Evolutionary conservation across 2,113 vertebrate genomes (phyloP), one percentile per base, ranked within the genome.

Genomic region (Lagopus muta): DNA sequence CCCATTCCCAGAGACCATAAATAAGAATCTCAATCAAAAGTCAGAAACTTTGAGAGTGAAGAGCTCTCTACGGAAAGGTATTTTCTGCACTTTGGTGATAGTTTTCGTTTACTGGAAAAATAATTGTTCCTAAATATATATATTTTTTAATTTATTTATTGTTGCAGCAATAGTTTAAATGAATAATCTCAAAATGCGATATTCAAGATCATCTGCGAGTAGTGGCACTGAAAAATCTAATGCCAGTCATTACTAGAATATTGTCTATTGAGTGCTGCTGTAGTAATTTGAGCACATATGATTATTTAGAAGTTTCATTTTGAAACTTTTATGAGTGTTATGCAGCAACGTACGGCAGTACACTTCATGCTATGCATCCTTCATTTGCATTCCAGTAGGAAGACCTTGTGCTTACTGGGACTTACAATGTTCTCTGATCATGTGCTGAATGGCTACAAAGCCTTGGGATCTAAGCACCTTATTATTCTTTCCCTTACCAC

Each of bases 291-390:
- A 64, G 11, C 8, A 30, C 38, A 89, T 4, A 42, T 32, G 9
- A 9, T 62, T 40, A 21, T 78, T 89, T 71, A 50, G 60, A 86
- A 89, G 16, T 3, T 5, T 60, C 32, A 61, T 32, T 94, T 86
- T 72, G 43, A 47, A 14, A 14, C 21, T 74, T 69, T 13, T 21
- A 28, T 18, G 54, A 71, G 38, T 20, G 21, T 43, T 48, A 48
- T 7, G 8, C 6, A 64, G 73, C 43, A 82, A 57, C 5, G 11
- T n/a, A 36, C 14, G 57, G 12, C 34, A 66, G 36, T 18, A 67
- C 12, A 6, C 28, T 17, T 16, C 18, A n/a, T 25, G 17, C 6
- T 42, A 20, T 5, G 2, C 2, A 11, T 34, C 11, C 9, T 10
- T 75, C 74, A 13, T 8, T 34, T 78, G 38, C 4, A 15, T 78